Conservation (phyloP, 2,797 vertebrate species). For the Phoebastria nigripes region DNA sequence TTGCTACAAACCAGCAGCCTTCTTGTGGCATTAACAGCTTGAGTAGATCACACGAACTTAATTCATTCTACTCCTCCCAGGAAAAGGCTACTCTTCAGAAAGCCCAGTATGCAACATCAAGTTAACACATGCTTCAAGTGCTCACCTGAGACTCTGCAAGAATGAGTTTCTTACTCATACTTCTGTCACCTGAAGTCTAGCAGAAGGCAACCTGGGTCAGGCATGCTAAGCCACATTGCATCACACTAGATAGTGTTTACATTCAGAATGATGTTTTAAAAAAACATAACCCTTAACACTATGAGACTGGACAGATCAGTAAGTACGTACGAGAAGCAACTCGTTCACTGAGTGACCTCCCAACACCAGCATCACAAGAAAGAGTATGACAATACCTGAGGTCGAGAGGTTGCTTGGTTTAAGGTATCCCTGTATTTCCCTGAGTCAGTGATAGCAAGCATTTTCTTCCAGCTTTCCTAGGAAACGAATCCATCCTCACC, state of each 20-base stretch:
- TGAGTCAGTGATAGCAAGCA: background rate
- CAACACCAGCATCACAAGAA: background rate
- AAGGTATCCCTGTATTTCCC: background rate
- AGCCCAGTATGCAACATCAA: background rate
- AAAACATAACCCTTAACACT: background rate
- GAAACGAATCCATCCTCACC: background rate
- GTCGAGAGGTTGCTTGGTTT: background rate
- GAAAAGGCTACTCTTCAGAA: background rate
- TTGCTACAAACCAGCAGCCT: background rate
- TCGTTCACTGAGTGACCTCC: background rate
- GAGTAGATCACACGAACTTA: background rate
- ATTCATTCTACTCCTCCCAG: background rate
- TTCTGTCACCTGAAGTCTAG: background rate
- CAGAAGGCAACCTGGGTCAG: background rate
- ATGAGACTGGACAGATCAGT: background rate
- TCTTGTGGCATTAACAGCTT: background rate
- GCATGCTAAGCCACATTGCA: background rate
- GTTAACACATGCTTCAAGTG: background rate
- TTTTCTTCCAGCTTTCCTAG: background rate
- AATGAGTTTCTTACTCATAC: background rate
- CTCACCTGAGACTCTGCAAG: background rate
- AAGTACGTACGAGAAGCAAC: background rate
- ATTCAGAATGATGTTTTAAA: background rate
- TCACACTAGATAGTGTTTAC: background rate
- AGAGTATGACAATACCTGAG: background rate